Evolutionary conservation across 2,797 vertebrate species (phyloP).

Genomic region (Chelon labrosus): DNA sequence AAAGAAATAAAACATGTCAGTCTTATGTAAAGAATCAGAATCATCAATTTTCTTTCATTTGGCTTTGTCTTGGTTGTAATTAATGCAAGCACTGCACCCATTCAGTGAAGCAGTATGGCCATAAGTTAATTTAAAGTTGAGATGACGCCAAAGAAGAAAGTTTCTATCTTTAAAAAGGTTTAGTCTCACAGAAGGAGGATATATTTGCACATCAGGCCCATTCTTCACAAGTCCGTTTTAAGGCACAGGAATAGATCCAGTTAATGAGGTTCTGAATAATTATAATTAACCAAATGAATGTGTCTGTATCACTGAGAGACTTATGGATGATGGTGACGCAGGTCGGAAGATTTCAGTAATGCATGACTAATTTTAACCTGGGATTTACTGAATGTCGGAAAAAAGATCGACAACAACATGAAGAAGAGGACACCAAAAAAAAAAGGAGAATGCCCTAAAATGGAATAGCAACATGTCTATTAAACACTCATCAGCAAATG

Average conservation of each 20-base stretch:
- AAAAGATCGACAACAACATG: slow-evolving; percentile 3
- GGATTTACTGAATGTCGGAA: slow-evolving; percentile 8
- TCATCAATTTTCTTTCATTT: background rate
- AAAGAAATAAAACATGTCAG: slow-evolving; percentile 7
- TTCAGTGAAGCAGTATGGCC: background rate
- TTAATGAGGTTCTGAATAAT: slow-evolving; percentile 18
- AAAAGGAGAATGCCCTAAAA: slow-evolving; percentile 65
- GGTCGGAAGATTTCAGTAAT: slow-evolving; percentile 2
- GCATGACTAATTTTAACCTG: background rate
- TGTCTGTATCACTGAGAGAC: background rate
- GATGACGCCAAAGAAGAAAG: background rate
- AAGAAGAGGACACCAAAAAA: slow-evolving; percentile 10
- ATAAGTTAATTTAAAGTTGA: slow-evolving; percentile 7
- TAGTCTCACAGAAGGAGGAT: background rate
- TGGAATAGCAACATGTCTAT: slow-evolving; percentile 67
- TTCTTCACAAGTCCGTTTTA: slow-evolving; percentile 23
- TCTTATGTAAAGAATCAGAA: background rate
- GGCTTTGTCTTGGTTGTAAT: background rate
- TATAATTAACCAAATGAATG: slow-evolving; percentile 8
- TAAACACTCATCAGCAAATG: slow-evolving; percentile 52
- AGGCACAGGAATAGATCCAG: background rate
- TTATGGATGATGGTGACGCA: background rate
- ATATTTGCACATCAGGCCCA: background rate
- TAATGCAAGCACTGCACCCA: background rate
- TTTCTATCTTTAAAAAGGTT: slow-evolving; percentile 23